Base-by-base conservation (phyloP, 2,888 invertebrate species). In the Microplitis deprimator region DNA sequence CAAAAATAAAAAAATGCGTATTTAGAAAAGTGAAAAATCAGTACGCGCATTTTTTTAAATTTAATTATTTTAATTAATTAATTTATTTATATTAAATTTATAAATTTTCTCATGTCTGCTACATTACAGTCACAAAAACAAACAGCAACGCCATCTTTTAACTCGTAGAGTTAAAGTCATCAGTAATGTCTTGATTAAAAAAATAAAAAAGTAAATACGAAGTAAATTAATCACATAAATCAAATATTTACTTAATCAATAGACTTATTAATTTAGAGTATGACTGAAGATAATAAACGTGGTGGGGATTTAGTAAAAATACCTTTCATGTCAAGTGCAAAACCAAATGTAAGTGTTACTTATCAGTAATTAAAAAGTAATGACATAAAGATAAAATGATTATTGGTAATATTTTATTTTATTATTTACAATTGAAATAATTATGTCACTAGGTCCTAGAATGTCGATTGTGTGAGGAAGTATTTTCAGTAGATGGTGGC, bases 391-490 rank as follows among this genome's bases (percentile, higher is more conserved):
- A 29, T 29, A 29, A 20, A 29, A 3, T 29, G 29, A 29, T 29
- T 29, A 3, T 29, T 29, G 29, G 29, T 29, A 29, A 29, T 29
- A 4, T 29, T 29, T 29, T 29, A 29, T 29, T 62, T 17, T 39
- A 59, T 59, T 65, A 17, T 20, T n/a, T 39, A 5, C 39, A 59
- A 20, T 29, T 40, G 6, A 73, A 8, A 68, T 10, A 13, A 60
- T 70, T 76, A 65, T 73, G 79, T 68, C 29, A 1, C 61, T 75
- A 91, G 91, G 90, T 90, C 5, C 77, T 91, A 71, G 92, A 92
- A 86, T 92, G 92, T 81, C 87, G 92, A 29, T 91, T 92, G 13
- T 92, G 92, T 85, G 91, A 92, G 81, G 92, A 92, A 79, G 91
- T 91, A 16, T 92, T 92, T 82, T 87, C 91, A 13, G 85, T 91